A percentile compares a stretch with the other conserved stretches of the same genome.
Conservation (phyloP, 1,140 invertebrate genomes). For the Hyphantria cunea region DNA sequence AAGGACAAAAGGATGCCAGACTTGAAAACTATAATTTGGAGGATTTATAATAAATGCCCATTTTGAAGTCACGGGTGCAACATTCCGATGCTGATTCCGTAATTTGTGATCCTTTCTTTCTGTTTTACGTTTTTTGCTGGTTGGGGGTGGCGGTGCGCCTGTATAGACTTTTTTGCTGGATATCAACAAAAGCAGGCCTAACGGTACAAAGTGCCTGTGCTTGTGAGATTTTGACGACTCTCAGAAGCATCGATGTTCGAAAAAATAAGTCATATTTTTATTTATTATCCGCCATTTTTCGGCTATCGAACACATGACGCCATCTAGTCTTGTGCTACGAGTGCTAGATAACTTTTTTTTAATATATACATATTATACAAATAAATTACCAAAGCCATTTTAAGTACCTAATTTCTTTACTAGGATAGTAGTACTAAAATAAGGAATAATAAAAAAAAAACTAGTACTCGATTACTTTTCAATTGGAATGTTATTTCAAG, state of each 20-base stretch:
- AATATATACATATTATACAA: too few relatives aligned
- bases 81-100: constrained; percentile 67
- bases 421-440: too few relatives aligned
- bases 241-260: neutral
- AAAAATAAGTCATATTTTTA: too few relatives aligned
- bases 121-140: constrained; percentile 68
- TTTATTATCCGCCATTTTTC: too few relatives aligned
- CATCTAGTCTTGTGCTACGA: too few relatives aligned
- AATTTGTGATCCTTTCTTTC: constrained; percentile 74
- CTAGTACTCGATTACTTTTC: too few relatives aligned
- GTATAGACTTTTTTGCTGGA: constrained; percentile 64
- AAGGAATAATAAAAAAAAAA: too few relatives aligned
- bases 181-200: constrained; percentile 64
- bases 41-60: constrained; percentile 40
- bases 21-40: constrained; percentile 40
- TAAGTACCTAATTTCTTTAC: too few relatives aligned
- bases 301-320: too few relatives aligned
- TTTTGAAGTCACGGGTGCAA: constrained; percentile 59
- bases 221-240: neutral
- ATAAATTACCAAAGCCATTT: too few relatives aligned
- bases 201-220: constrained; percentile 53
- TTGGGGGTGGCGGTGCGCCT: constrained; percentile 60
- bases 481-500: too few relatives aligned
- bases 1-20: constrained; percentile 27
- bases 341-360: too few relatives aligned